Evolutionary conservation across 1,140 invertebrate genomes (phyloP).

Genomic region (Callitettix versicolor): DNA sequence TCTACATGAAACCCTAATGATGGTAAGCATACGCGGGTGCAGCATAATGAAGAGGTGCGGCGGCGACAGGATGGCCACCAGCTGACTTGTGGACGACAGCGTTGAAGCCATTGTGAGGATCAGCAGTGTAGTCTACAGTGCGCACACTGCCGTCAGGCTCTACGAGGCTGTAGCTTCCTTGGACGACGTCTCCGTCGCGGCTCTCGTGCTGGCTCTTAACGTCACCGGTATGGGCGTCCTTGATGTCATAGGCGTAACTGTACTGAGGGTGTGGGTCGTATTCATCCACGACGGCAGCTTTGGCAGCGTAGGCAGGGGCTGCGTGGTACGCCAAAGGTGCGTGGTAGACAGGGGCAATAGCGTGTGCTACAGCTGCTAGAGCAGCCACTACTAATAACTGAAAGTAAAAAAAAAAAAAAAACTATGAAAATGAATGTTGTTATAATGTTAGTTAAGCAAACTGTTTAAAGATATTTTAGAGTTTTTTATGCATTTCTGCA

Average conservation of each 20-base stretch:
- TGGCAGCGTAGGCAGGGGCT: constrained; percentile 33
- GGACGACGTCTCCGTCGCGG: constrained; percentile 51
- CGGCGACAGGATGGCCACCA: constrained; percentile 39
- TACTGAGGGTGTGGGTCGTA: constrained; percentile 33
- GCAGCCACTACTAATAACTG: neutral
- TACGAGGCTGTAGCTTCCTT: constrained; percentile 48
- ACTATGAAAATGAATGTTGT: no score
- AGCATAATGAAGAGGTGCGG: constrained; percentile 15
- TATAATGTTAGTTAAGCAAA: no score
- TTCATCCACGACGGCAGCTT: constrained; percentile 30
- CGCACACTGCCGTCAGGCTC: constrained; percentile 27
- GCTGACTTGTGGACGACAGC: neutral
- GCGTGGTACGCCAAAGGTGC: neutral
- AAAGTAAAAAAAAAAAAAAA: no score
- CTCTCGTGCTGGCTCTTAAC: constrained; percentile 53
- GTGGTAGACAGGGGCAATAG: neutral
- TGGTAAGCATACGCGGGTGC: no score
- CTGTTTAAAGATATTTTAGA: no score
- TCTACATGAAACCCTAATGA: no score
- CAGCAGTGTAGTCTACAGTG: constrained; percentile 22
- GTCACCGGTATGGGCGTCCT: constrained; percentile 53
- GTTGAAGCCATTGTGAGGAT: constrained; percentile 14
- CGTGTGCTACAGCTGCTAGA: neutral
- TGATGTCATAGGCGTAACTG: constrained; percentile 51
- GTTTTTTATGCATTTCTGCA: no score